Percentiles rank a stretch among this genome's conserved stretches.
Evolutionary conservation across 2,888 invertebrate species (phyloP).

Genomic region (Serrognathus titanus): DNA sequence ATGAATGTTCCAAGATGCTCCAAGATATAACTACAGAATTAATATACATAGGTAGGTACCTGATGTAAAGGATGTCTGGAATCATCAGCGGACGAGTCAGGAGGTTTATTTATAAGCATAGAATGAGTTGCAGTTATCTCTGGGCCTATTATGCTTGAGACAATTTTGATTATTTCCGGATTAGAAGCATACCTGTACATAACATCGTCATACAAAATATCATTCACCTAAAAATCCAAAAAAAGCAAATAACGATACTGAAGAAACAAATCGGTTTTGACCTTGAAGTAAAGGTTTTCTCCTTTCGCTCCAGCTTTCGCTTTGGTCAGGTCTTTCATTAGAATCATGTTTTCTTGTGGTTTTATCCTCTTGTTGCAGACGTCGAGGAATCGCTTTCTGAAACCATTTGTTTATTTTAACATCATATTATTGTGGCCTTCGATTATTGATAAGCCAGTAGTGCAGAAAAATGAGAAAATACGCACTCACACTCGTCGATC

Average conservation of each 20-base stretch:
- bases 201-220: constrained; percentile 69
- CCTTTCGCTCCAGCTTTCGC: constrained; percentile 56
- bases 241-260: not conserved
- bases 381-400: constrained; percentile 66
- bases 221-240: constrained; percentile 53
- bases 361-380: constrained; percentile 61
- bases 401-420: constrained; percentile 24
- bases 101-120: constrained; percentile 88
- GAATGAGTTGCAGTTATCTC: constrained; percentile 74
- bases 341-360: constrained; percentile 52
- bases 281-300: constrained; percentile 69
- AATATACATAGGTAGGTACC: constrained; percentile 51
- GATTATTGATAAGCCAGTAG: not conserved
- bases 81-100: constrained; percentile 63
- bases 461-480: constrained; percentile 1
- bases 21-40: constrained; percentile 36
- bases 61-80: constrained; percentile 66
- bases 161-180: constrained; percentile 62
- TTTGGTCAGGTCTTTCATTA: constrained; percentile 68
- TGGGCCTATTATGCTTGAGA: constrained; percentile 68
- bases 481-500: constrained; percentile 65
- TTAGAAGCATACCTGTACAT: constrained; percentile 65
- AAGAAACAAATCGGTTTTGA: constrained; percentile 26
- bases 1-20: too few species aligned
- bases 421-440: not conserved